Evolutionary conservation across 2,888 invertebrate genomes (phyloP).

Genomic region (Melanophora roralis): DNA sequence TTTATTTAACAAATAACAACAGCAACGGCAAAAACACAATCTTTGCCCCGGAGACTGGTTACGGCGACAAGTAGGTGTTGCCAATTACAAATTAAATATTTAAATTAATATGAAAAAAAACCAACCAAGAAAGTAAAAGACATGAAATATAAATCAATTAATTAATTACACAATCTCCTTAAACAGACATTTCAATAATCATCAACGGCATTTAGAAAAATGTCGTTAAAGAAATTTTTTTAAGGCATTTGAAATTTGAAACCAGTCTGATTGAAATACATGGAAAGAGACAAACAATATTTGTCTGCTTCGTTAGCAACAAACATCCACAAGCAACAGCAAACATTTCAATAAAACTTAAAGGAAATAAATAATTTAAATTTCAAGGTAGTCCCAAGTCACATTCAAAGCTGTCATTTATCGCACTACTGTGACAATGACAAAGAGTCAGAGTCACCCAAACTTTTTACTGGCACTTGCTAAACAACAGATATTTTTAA

Average conservation of each 20-base stretch:
- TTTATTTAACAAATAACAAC: constrained; percentile 10
- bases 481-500: constrained; percentile 31
- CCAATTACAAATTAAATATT: constrained; percentile 36
- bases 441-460: constrained; percentile 19
- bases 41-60: constrained; percentile 22
- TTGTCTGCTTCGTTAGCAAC: background rate
- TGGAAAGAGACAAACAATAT: background rate
- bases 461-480: constrained; percentile 30
- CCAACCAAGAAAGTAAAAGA: constrained; percentile 51
- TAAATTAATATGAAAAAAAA: constrained; percentile 43
- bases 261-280: constrained; percentile 11
- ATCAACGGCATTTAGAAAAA: constrained; percentile 23
- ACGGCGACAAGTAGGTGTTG: constrained; percentile 49
- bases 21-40: background rate
- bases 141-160: constrained; percentile 63
- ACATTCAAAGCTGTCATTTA: constrained; percentile 8
- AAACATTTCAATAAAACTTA: background rate
- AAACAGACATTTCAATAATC: constrained; percentile 53
- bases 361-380: constrained; percentile 45
- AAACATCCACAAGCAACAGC: background rate
- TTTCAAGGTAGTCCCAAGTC: constrained; percentile 49
- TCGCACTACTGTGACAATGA: constrained; percentile 11
- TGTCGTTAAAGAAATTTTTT: background rate
- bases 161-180: constrained; percentile 63
- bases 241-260: constrained; percentile 29